Percentiles rank a stretch among this genome's conserved stretches.
Conservation (phyloP, 2,888 invertebrate species). For the Scelioninae gen. 1 region DNA sequence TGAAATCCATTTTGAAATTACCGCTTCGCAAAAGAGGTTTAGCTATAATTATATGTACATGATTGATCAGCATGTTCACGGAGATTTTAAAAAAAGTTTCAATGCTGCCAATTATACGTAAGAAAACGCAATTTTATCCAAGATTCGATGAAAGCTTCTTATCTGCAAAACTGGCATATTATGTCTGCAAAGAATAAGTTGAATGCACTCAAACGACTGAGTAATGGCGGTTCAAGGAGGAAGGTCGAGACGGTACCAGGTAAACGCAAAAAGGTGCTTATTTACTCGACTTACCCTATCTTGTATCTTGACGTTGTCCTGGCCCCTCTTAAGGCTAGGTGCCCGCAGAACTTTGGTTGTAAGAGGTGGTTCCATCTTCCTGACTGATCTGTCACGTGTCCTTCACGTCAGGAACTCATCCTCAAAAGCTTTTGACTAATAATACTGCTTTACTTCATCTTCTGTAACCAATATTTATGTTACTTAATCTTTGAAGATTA, state of each 20-base stretch:
- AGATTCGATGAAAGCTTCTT: too few species aligned
- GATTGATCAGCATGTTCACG: not conserved
- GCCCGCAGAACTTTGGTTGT: conserved; percentile 89
- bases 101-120: not conserved
- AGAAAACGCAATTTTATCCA: too few species aligned
- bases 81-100: too few species aligned
- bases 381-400: conserved; percentile 59
- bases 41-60: not conserved
- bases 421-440: conserved; percentile 43
- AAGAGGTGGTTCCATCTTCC: conserved; percentile 84
- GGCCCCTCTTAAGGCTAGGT: conserved; percentile 91
- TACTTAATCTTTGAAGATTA: not conserved
- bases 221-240: too few species aligned
- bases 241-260: too few species aligned
- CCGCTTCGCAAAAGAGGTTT: too few species aligned
- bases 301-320: conserved; percentile 90
- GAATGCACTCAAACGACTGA: too few species aligned
- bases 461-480: conserved; percentile 62
- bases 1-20: too few species aligned
- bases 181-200: too few species aligned
- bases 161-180: too few species aligned
- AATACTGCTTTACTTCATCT: conserved; percentile 71
- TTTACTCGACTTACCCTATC: conserved; percentile 93
- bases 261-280: too few species aligned
- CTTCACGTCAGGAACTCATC: conserved; percentile 79